Evolutionary conservation across 1,140 invertebrate genomes (phyloP).

Genomic region (Drosophila tristis): DNA sequence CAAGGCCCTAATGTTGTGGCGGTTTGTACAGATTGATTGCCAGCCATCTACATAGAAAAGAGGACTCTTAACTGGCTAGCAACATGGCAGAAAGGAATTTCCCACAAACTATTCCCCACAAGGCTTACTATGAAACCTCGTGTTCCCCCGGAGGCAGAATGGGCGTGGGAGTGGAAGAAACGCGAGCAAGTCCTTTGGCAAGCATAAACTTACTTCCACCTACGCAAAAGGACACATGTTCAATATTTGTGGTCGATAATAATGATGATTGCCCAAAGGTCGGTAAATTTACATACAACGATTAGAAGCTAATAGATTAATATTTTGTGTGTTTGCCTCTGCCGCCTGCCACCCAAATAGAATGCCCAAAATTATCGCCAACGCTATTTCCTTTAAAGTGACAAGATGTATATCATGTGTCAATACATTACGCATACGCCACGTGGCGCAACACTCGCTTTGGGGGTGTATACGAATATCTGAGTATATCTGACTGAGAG

Average conservation of each 20-base stretch:
- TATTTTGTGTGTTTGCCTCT: conserved; percentile 54
- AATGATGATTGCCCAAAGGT: conserved; percentile 49
- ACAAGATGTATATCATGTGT: conserved; percentile 57
- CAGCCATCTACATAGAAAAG: not conserved
- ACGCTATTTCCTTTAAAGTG: conserved; percentile 36
- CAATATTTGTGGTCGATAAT: conserved; percentile 57
- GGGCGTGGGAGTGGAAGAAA: no score
- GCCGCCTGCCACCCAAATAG: not conserved
- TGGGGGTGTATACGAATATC: not conserved
- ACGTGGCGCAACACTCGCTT: conserved; percentile 5
- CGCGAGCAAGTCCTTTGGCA: conserved; percentile 15
- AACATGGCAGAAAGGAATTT: conserved; percentile 22
- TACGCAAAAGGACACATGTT: conserved; percentile 42
- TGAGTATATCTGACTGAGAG: conserved; percentile 30
- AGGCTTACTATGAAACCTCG: conserved; percentile 5
- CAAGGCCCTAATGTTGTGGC: conserved; percentile 25
- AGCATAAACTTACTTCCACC: conserved; percentile 21
- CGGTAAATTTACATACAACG: conserved; percentile 76
- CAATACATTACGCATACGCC: conserved; percentile 56
- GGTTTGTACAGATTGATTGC: conserved; percentile 43
- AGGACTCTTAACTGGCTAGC: conserved; percentile 30
- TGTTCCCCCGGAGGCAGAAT: not conserved
- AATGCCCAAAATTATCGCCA: conserved; percentile 28
- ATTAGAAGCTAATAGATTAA: conserved; percentile 80
- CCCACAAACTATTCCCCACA: not conserved